Base-by-base conservation (phyloP, 2,113 vertebrate species). In the Baryphthengus martii region DNA sequence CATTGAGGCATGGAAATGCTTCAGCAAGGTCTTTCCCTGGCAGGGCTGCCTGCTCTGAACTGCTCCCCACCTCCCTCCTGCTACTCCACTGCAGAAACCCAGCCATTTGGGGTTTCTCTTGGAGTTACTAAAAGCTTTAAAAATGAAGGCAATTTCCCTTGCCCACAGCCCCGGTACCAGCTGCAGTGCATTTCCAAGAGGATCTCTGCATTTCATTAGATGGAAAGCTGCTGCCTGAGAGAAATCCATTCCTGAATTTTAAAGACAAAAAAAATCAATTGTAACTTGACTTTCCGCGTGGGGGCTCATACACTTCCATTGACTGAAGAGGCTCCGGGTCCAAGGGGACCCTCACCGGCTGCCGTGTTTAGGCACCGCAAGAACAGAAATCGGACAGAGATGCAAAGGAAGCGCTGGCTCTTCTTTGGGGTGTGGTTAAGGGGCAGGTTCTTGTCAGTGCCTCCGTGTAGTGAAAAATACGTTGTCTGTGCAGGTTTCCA, bases 251-350 rank as follows among this genome's bases (percentile, higher is more conserved):
- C 20, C 70, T 89, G 74, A 84, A 75, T 85, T 81, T 80, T 68
- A 80, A 90, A 95, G 74, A 55, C 47, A 85, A 92, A 87, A 92
- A 87, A 52, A 96, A 89, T 88, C 87, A 89, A 56, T 73, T 5
- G 17, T 49, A 58, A 21, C 47, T 65, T 24, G 0, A 15, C 67
- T 85, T 50, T 55, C 53, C 45, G 24, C 65, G 66, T 0, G 7
- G 2, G 5, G 45, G 8, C 79, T 87, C 37, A 6, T 39, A 17
- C 2, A 50, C 40, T 28, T 24, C 29, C 65, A 47, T 74, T 3
- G 42, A 55, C 29, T 39, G 58, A 19, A 68, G 52, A 12, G 58
- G 40, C 28, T 71, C 62, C 0, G 5, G 14, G 12, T 39, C 77
- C 35, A 2, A 55, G 47, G 77, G 81, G 76, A 70, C 83, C n/a